Evolutionary conservation across 2,888 invertebrate species (phyloP).

Genomic region (Glomeris marginata): DNA sequence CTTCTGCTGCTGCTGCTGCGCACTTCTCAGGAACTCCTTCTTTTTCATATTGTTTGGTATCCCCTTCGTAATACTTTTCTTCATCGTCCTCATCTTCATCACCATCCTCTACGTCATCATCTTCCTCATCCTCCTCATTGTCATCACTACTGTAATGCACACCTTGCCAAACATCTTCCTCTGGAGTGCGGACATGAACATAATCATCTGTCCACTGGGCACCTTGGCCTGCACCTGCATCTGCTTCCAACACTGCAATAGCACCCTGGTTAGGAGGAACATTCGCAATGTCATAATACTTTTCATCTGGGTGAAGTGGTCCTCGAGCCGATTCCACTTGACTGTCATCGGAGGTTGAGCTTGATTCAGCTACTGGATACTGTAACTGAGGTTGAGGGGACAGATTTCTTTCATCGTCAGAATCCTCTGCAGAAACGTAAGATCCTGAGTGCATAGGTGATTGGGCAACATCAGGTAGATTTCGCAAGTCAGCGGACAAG

Average conservation of each 20-base stretch:
- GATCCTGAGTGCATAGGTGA: slow-evolving; percentile 12
- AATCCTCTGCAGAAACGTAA: slow-evolving; percentile 11
- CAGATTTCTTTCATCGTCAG: neutral
- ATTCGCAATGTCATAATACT: too few relatives aligned
- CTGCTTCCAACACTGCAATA: neutral
- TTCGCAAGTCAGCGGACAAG: too few relatives aligned
- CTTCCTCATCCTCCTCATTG: neutral
- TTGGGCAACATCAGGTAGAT: slow-evolving; percentile 1
- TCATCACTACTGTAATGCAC: neutral
- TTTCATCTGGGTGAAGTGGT: too few relatives aligned
- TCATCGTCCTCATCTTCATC: slow-evolving; percentile 1
- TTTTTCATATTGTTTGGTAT: too few relatives aligned
- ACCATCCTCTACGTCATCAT: slow-evolving; percentile 3
- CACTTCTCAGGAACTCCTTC: too few relatives aligned
- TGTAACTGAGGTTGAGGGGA: neutral
- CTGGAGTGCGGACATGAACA: neutral
- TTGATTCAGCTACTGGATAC: slow-evolving; percentile 1
- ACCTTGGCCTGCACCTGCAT: neutral
- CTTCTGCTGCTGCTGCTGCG: too few relatives aligned
- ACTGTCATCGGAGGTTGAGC: slow-evolving; percentile 10
- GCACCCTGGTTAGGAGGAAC: too few relatives aligned
- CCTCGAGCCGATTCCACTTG: neutral
- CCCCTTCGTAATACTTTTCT: too few relatives aligned
- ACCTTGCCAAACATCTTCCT: neutral
- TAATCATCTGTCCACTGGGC: neutral